A percentile compares a stretch with the other conserved stretches of the same genome.
Evolutionary conservation across 2,888 invertebrate species (phyloP).

Genomic region (Acanthoscelides obtectus): DNA sequence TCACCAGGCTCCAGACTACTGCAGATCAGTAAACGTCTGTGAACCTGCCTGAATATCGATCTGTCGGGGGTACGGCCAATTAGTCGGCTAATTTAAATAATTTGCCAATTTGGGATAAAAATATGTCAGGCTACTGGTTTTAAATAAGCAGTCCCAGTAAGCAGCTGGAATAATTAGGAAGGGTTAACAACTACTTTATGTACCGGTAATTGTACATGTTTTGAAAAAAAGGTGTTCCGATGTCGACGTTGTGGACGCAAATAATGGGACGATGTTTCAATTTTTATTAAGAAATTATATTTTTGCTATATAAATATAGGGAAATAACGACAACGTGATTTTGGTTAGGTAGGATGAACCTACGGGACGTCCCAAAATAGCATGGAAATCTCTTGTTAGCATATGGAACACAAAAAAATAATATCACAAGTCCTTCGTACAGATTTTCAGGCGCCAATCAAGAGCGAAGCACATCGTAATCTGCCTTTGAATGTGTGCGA

Average conservation of each 20-base stretch:
- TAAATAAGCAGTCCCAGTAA: conserved; percentile 7
- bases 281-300: background rate
- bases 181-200: background rate
- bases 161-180: background rate
- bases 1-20: background rate
- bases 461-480: no score
- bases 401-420: no score
- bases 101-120: conserved; percentile 27
- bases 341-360: no score
- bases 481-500: no score
- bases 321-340: no score
- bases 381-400: no score
- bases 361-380: no score
- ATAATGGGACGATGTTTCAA: background rate
- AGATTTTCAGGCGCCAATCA: no score
- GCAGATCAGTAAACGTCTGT: background rate
- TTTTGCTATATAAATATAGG: no score
- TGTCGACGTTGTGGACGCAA: background rate
- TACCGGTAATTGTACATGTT: background rate
- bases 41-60: background rate
- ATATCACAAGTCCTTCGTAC: no score
- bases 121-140: conserved; percentile 30
- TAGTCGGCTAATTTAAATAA: conserved; percentile 30
- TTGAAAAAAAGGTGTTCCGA: background rate
- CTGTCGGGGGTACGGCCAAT: conserved; percentile 19